These are phyloP conservation scores for Acromyrmex heyeri DNA, from an alignment of 1,140 invertebrate genomes.

Conservation along the genomic window DNA sequence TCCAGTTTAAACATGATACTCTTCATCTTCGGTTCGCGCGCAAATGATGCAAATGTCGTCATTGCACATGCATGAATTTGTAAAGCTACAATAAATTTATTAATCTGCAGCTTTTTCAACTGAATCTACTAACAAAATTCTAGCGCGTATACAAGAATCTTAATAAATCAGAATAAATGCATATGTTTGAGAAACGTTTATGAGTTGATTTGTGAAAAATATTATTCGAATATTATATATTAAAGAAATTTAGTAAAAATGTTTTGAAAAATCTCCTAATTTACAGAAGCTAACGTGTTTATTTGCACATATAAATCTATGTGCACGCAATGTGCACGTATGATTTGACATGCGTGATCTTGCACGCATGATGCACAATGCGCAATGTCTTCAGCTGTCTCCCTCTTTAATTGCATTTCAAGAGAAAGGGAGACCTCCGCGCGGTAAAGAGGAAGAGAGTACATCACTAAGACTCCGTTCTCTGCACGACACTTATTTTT, in stretches of 20 bases:
- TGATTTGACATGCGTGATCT: neutral
- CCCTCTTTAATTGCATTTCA: conserved; percentile 73
- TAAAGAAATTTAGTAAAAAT: neutral
- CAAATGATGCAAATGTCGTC: neutral
- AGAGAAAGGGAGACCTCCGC: conserved; percentile 43
- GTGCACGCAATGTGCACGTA: conserved; percentile 16
- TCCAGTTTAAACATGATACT: conserved; percentile 60
- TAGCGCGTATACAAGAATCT: no score
- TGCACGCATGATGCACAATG: conserved; percentile 38
- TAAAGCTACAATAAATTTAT: conserved; percentile 2
- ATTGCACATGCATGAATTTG: conserved; percentile 1
- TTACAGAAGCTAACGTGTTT: neutral
- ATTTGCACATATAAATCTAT: conserved; percentile 35
- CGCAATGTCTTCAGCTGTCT: conserved; percentile 76
- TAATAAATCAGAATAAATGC: neutral
- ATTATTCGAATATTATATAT: neutral
- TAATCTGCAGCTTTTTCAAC: neutral
- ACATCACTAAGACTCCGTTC: conserved; percentile 14
- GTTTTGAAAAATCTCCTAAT: neutral
- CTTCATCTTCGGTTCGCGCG: neutral
- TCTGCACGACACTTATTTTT: conserved; percentile 77
- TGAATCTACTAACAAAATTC: neutral
- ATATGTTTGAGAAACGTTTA: neutral
- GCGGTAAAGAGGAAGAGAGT: neutral
- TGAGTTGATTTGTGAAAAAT: neutral